Conservation (phyloP, 2,888 invertebrate genomes). For the Coenonympha arcania region DNA sequence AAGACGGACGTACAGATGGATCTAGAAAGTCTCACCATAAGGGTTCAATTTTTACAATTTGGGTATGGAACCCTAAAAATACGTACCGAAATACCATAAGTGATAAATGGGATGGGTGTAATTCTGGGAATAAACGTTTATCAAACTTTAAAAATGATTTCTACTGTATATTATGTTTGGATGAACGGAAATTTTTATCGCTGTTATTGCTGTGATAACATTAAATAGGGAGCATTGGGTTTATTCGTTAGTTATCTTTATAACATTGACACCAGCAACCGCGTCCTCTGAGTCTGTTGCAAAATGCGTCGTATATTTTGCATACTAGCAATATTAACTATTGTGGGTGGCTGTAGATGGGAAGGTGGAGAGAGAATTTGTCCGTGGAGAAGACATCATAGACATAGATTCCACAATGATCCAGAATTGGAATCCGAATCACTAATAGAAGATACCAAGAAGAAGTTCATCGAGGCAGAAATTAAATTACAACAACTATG, state of each 20-base stretch:
- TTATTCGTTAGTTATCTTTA: conserved; percentile 1
- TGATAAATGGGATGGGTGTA: too few relatives aligned
- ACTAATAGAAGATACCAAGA: neutral
- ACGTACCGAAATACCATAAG: too few relatives aligned
- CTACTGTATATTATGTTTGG: too few relatives aligned
- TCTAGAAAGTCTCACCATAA: too few relatives aligned
- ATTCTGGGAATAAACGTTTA: too few relatives aligned
- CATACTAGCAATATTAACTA: neutral
- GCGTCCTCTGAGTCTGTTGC: neutral
- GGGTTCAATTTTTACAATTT: too few relatives aligned
- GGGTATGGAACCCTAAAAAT: too few relatives aligned
- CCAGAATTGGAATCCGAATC: neutral
- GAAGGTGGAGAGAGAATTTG: neutral
- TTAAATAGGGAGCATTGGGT: neutral
- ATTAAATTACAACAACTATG: conserved; percentile 1
- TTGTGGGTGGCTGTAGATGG: neutral
- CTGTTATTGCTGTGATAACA: neutral
- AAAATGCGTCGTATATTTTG: neutral
- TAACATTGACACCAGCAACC: neutral
- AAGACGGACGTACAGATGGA: too few relatives aligned
- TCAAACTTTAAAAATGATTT: too few relatives aligned
- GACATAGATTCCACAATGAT: neutral
- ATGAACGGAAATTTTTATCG: neutral
- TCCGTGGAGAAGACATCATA: neutral
- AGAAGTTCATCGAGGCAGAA: neutral